Conservation (phyloP, 2,113 vertebrate species). For the Casuarius casuarius region DNA sequence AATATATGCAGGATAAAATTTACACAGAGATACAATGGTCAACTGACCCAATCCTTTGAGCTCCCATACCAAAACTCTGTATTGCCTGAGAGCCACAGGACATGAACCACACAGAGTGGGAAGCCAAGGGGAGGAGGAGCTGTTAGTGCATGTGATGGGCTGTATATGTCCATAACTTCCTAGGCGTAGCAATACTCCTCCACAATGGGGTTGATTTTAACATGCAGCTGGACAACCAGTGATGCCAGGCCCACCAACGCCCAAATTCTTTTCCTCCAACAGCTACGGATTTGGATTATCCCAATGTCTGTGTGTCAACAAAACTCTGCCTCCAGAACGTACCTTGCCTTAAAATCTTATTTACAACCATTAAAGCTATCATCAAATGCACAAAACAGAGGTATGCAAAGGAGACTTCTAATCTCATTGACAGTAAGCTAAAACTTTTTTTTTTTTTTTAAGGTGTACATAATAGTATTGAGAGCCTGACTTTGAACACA, state of each 20-base stretch:
- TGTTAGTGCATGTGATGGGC: background rate
- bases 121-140: background rate
- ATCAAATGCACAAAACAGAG: background rate
- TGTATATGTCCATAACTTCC: background rate
- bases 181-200: fast-evolving
- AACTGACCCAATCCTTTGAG: background rate
- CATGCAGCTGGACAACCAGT: background rate
- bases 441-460: background rate
- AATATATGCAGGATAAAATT: background rate
- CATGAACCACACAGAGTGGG: fast-evolving
- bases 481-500: background rate
- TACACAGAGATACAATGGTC: background rate
- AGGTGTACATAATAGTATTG: background rate
- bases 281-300: background rate
- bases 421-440: background rate
- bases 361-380: background rate
- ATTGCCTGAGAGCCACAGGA: background rate
- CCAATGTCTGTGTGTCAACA: background rate
- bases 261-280: background rate
- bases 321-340: background rate
- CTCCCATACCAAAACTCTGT: background rate
- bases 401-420: background rate
- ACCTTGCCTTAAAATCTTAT: background rate
- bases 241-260: background rate
- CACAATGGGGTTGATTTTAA: background rate